Conservation (phyloP, 1,140 invertebrate genomes). For the Eriocheir sinensis region DNA sequence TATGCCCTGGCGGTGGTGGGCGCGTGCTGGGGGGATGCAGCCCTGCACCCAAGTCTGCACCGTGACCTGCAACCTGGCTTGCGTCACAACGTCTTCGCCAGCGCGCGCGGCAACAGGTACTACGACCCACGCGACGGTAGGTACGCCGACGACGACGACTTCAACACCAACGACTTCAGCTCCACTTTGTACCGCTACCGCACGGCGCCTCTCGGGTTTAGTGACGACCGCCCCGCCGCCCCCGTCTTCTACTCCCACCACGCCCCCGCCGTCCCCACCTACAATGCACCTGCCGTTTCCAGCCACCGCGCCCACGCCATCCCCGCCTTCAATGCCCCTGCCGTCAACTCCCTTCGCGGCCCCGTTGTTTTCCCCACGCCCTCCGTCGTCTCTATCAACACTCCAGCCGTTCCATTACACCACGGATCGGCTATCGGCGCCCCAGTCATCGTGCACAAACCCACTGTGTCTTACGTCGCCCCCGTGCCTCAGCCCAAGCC, state of each 20-base stretch:
- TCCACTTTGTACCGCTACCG: background rate
- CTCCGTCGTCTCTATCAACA: background rate
- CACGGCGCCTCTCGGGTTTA: background rate
- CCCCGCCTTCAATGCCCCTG: background rate
- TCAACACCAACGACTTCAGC: background rate
- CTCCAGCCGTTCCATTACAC: no score
- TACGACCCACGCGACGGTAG: no score
- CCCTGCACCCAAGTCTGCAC: background rate
- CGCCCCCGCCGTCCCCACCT: slow-evolving; percentile 7
- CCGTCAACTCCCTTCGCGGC: background rate
- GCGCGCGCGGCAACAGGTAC: background rate
- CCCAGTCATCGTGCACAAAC: background rate
- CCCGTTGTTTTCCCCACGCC: background rate
- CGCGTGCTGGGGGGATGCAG: background rate
- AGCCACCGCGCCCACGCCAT: background rate
- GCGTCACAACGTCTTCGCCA: background rate
- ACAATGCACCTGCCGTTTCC: background rate
- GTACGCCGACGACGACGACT: no score
- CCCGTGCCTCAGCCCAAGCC: background rate
- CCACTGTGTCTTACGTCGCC: background rate
- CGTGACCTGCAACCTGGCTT: background rate
- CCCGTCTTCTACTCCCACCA: background rate
- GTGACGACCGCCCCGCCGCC: background rate
- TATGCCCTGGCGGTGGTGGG: background rate
- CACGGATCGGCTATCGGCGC: background rate